Evolutionary conservation across 2,797 vertebrate genomes (phyloP).

Genomic region (Coregonus sp.): DNA sequence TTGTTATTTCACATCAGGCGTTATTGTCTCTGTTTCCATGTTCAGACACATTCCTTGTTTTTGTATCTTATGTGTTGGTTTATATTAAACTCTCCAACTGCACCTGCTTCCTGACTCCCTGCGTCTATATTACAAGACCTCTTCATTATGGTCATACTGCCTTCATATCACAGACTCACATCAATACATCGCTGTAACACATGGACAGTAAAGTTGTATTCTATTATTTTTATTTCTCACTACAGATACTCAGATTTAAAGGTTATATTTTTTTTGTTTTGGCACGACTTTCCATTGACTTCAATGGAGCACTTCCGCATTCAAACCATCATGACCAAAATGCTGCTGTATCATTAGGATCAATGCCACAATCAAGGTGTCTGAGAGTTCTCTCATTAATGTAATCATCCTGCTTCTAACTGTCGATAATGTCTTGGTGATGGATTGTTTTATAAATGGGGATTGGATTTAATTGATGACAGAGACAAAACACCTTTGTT

Average conservation of each 20-base stretch:
- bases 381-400: slow-evolving; percentile 20
- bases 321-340: neutral
- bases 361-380: slow-evolving; percentile 25
- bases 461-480: slow-evolving; percentile 23
- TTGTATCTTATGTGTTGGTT: too few species aligned
- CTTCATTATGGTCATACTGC: neutral
- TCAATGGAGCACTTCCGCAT: neutral
- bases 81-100: too few species aligned
- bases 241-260: neutral
- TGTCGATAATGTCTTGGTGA: slow-evolving; percentile 33
- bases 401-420: slow-evolving; percentile 24
- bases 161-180: neutral
- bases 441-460: slow-evolving; percentile 29
- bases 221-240: neutral
- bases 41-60: too few species aligned
- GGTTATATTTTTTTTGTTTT: neutral
- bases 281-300: neutral
- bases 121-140: neutral
- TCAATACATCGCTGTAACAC: too few species aligned
- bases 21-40: too few species aligned
- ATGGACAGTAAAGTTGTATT: neutral
- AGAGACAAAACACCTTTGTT: neutral
- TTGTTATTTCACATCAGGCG: too few species aligned
- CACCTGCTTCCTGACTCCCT: too few species aligned
- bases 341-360: slow-evolving; percentile 8